Conservation (phyloP, 2,888 invertebrate genomes). For the Proisotoma minuta region DNA sequence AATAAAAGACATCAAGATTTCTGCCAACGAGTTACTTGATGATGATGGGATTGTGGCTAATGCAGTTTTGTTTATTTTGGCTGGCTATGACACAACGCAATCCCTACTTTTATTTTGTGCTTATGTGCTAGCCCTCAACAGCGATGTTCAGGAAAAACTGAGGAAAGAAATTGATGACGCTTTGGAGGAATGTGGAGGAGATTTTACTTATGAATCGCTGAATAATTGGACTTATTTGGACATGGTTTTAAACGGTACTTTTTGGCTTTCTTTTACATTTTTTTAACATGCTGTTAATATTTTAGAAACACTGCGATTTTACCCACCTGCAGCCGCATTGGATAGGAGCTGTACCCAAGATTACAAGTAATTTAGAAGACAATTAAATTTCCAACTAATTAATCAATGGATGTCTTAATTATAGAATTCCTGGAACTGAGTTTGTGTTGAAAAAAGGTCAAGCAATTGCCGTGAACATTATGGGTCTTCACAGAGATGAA, state of each 20-base stretch:
- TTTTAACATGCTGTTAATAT: not conserved
- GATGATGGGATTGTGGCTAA: conserved; percentile 26
- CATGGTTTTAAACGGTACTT: conserved; percentile 36
- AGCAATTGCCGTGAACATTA: conserved; percentile 57
- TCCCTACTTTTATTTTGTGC: conserved; percentile 18
- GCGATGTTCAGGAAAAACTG: conserved; percentile 30
- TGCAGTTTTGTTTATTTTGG: conserved; percentile 22
- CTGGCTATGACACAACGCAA: conserved; percentile 26
- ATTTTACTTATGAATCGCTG: conserved; percentile 33
- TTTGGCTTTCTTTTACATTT: not conserved
- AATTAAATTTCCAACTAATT: too few species aligned
- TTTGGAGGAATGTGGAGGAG: conserved; percentile 18
- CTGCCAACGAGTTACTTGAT: not conserved
- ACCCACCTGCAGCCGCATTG: conserved; percentile 53
- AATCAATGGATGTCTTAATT: too few species aligned
- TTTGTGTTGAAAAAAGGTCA: conserved; percentile 56
- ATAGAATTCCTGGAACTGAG: conserved; percentile 55
- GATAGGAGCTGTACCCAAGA: conserved; percentile 51
- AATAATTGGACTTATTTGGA: conserved; percentile 31
- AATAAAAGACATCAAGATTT: not conserved
- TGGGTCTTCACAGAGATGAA: conserved; percentile 49
- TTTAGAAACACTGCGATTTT: conserved; percentile 54
- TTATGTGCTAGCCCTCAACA: conserved; percentile 28
- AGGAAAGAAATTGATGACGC: conserved; percentile 9
- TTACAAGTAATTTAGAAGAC: too few species aligned